Conservation (phyloP, 2,113 vertebrate genomes). For the Podarcis muralis region DNA sequence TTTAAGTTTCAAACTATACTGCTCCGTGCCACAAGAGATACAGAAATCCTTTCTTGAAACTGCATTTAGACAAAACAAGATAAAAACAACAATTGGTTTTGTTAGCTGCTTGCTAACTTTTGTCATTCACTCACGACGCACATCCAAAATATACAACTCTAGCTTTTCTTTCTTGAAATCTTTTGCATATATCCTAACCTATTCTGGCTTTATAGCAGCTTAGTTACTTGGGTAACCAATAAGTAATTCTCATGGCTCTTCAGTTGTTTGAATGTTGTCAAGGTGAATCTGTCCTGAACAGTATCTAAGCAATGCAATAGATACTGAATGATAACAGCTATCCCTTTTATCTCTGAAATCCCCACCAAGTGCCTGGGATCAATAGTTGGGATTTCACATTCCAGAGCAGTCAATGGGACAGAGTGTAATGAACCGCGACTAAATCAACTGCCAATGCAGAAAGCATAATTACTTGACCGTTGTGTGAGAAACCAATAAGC, state of each 20-base stretch:
- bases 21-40: neutral
- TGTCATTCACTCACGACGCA: slow-evolving; percentile 14
- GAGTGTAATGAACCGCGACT: slow-evolving; percentile 21
- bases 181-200: neutral
- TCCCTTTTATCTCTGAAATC: slow-evolving; percentile 47
- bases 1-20: neutral
- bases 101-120: neutral
- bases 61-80: neutral
- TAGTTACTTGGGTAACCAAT: neutral
- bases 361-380: neutral
- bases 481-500: slow-evolving; percentile 10
- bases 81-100: neutral
- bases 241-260: slow-evolving; percentile 28
- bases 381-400: neutral
- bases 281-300: neutral
- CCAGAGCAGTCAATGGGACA: slow-evolving; percentile 11
- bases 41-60: slow-evolving; percentile 1
- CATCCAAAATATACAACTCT: neutral
- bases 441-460: slow-evolving; percentile 36
- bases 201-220: neutral
- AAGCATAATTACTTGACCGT: slow-evolving; percentile 19
- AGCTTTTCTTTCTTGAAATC: neutral
- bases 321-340: neutral
- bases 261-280: slow-evolving; percentile 24
- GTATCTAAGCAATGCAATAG: neutral